These are phyloP conservation scores for Griposia aprilina DNA, from an alignment of 2,888 invertebrate genomes.

Conservation along the genomic window DNA sequence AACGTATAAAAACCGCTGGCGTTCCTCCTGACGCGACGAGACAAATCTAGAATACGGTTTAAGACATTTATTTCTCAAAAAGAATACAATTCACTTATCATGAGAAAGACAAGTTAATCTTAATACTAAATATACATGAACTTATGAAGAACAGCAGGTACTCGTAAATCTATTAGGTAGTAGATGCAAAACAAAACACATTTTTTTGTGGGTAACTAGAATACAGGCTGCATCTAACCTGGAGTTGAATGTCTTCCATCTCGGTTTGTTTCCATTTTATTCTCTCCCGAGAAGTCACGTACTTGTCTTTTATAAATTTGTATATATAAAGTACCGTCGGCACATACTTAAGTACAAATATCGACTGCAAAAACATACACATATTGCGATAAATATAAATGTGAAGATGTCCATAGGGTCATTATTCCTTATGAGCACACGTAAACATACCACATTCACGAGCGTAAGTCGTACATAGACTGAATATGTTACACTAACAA, in stretches of 20 bases:
- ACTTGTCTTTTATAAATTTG: slow-evolving; percentile 78
- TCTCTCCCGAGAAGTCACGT: slow-evolving; percentile 76
- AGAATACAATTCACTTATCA: too few relatives aligned
- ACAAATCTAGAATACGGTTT: background rate
- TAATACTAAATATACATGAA: too few relatives aligned
- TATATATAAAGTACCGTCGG: slow-evolving; percentile 81
- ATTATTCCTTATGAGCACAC: background rate
- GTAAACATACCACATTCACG: slow-evolving; percentile 77
- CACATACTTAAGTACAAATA: slow-evolving; percentile 81
- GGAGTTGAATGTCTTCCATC: slow-evolving; percentile 83
- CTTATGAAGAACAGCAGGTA: too few relatives aligned
- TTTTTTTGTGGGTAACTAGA: too few relatives aligned
- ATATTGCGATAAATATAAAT: background rate
- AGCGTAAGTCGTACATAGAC: slow-evolving; percentile 77
- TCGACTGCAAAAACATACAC: slow-evolving; percentile 68
- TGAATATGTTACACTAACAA: slow-evolving; percentile 73
- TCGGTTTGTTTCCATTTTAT: slow-evolving; percentile 78
- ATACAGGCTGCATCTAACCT: slow-evolving; percentile 72
- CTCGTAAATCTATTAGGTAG: too few relatives aligned
- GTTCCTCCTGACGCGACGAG: background rate
- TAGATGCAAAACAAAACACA: too few relatives aligned
- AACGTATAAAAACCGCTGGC: background rate
- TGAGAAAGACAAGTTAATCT: too few relatives aligned
- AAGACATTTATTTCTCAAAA: too few relatives aligned
- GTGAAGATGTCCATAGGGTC: background rate